phyloP scores from a whole-genome alignment of 2,797 vertebrate species.

The Poecilia velifera region DNA sequence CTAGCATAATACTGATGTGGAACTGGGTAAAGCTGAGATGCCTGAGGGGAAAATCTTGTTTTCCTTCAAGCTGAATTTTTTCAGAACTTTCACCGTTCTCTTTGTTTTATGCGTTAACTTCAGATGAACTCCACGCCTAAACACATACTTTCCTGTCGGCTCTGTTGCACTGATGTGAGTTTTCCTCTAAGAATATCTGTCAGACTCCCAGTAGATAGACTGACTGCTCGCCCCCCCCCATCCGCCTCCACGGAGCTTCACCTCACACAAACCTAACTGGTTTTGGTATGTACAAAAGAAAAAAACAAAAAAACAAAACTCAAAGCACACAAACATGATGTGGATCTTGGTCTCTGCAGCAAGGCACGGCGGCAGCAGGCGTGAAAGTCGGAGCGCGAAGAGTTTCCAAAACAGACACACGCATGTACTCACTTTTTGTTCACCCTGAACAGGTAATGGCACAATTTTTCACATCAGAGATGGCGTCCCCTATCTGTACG shows the following conservation, averaged over 20 bases:
- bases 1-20: not conserved
- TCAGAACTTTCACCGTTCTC: not conserved
- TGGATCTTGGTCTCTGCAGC: not conserved
- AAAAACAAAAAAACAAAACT: not conserved
- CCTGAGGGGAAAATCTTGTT: not conserved
- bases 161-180: constrained; percentile 11
- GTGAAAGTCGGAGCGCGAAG: not conserved
- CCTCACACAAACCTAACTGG: constrained; percentile 12
- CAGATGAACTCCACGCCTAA: not conserved
- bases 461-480: constrained; percentile 49
- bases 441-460: constrained; percentile 57
- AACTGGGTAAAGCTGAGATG: not conserved
- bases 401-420: constrained; percentile 16
- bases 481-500: constrained; percentile 12
- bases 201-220: constrained; percentile 24
- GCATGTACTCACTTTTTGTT: not conserved
- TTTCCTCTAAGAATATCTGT: constrained; percentile 40
- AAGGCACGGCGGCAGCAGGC: not conserved
- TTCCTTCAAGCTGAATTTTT: not conserved
- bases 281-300: not conserved
- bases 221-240: constrained; percentile 13
- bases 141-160: not conserved
- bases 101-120: not conserved
- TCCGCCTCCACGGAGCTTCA: not conserved
- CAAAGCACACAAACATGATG: not conserved